Conservation (phyloP, 2,888 invertebrate genomes). For the Buathra laborator region DNA sequence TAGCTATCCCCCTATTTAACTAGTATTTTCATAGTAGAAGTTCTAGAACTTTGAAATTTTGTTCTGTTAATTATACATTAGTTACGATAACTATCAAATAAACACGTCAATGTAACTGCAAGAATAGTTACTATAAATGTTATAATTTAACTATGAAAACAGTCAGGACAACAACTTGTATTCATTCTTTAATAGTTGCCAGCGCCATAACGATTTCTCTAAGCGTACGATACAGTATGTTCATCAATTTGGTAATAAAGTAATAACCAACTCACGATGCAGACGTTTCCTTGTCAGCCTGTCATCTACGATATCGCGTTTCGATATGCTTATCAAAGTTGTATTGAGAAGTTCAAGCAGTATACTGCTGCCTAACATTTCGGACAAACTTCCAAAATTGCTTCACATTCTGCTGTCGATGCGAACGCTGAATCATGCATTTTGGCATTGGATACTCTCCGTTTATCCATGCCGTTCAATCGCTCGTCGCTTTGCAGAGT, state of each 20-base stretch:
- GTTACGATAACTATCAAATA: too few species aligned
- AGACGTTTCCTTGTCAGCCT: not conserved
- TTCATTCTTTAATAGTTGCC: not conserved
- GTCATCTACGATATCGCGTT: not conserved
- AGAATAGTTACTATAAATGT: too few species aligned
- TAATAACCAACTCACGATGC: not conserved
- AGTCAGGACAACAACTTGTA: not conserved
- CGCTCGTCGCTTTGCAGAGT: conserved; percentile 35
- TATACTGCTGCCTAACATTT: conserved; percentile 4
- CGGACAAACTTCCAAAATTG: conserved; percentile 46
- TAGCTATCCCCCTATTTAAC: too few species aligned
- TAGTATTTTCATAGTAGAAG: too few species aligned
- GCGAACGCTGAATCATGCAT: conserved; percentile 44
- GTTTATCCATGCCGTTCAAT: conserved; percentile 41
- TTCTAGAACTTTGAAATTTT: too few species aligned
- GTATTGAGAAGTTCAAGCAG: not conserved
- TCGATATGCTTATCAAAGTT: not conserved
- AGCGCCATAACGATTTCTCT: too few species aligned
- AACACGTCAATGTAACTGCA: too few species aligned
- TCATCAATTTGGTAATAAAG: not conserved
- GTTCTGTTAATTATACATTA: too few species aligned
- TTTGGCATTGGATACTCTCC: conserved; percentile 41
- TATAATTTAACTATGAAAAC: not conserved
- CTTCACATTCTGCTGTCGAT: not conserved
- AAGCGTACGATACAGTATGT: too few species aligned